A percentile compares a stretch with the other conserved stretches of the same genome.
Conservation (phyloP, 2,888 invertebrate genomes). For the Acheta domesticus region DNA sequence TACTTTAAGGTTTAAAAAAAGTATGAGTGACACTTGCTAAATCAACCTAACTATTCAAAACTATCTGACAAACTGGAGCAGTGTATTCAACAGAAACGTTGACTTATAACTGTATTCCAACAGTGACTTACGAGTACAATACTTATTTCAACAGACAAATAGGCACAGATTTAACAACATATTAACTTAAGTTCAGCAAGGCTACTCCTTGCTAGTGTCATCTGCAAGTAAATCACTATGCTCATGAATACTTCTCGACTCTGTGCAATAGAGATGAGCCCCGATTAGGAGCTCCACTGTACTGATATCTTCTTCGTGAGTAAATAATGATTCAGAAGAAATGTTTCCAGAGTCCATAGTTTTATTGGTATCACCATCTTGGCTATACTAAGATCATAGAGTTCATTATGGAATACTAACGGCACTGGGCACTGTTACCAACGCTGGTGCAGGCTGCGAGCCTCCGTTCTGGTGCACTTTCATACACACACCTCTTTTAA, state of each 20-base stretch:
- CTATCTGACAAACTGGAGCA: too few relatives aligned
- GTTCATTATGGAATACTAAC: background rate
- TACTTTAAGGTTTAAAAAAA: too few relatives aligned
- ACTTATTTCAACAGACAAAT: too few relatives aligned
- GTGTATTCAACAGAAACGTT: too few relatives aligned
- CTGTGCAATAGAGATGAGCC: background rate
- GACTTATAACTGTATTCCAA: too few relatives aligned
- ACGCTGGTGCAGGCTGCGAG: too few relatives aligned
- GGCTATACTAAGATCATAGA: background rate
- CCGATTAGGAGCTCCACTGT: slow-evolving; percentile 9
- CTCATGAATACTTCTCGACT: slow-evolving; percentile 10
- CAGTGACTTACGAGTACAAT: too few relatives aligned
- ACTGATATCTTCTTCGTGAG: slow-evolving; percentile 21
- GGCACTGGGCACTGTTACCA: background rate
- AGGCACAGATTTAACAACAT: too few relatives aligned
- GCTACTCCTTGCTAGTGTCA: background rate
- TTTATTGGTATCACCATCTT: background rate
- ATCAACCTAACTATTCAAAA: too few relatives aligned
- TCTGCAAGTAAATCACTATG: background rate
- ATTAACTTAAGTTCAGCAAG: background rate
- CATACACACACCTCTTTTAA: background rate
- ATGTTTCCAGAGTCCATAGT: background rate
- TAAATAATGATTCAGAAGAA: background rate
- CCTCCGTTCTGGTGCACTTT: too few relatives aligned
- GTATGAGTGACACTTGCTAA: too few relatives aligned